phyloP scores from a whole-genome alignment of 2,797 vertebrate species.

The Microhierax caerulescens region DNA sequence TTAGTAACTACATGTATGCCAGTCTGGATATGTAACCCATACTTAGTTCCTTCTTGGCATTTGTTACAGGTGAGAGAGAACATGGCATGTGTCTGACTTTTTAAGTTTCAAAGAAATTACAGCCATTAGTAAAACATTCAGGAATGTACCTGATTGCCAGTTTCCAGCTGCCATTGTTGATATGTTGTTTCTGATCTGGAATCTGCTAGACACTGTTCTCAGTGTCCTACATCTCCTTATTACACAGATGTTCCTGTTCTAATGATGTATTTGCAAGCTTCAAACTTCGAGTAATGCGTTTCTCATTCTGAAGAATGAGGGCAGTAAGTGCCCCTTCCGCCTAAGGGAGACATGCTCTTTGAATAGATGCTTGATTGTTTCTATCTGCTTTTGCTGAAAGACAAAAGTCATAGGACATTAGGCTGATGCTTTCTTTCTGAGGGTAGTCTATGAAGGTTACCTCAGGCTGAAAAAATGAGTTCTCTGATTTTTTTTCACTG shows the following conservation, averaged over 20 bases:
- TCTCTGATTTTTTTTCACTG: neutral
- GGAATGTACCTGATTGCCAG: neutral
- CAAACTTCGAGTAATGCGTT: neutral
- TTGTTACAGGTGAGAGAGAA: neutral
- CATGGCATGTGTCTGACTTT: neutral
- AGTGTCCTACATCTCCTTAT: neutral
- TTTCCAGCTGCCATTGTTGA: neutral
- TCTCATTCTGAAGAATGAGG: neutral
- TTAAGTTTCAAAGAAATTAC: neutral
- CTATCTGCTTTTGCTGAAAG: neutral
- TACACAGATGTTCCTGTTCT: neutral
- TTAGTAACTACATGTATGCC: neutral
- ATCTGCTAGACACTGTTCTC: neutral
- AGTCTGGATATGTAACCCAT: neutral
- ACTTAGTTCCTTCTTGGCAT: neutral
- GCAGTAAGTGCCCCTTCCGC: constrained; percentile 7
- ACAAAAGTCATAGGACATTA: neutral
- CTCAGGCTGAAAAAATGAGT: constrained; percentile 4
- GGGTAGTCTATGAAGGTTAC: neutral
- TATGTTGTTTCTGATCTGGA: neutral
- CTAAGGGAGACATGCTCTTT: neutral
- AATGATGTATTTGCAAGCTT: neutral
- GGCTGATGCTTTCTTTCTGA: neutral
- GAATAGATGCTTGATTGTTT: neutral
- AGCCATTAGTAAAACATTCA: neutral